These are phyloP conservation scores for Leptura quadrifasciata DNA, from an alignment of 2,888 invertebrate genomes.

Conservation along the genomic window DNA sequence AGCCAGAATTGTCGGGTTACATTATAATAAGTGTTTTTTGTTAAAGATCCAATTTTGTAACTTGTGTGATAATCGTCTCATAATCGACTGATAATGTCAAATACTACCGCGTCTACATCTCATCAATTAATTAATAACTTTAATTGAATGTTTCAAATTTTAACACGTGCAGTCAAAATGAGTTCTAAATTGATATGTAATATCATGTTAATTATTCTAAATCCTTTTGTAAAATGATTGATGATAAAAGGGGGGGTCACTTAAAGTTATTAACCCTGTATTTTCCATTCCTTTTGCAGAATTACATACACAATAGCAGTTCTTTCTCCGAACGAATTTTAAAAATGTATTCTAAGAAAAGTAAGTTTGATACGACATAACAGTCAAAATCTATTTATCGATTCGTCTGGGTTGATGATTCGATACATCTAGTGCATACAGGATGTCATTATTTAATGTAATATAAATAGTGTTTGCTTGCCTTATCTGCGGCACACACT, in stretches of 20 bases:
- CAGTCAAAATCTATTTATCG: conserved; percentile 27
- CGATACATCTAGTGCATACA: conserved; percentile 43
- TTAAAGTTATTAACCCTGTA: neutral
- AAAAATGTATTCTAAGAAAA: conserved; percentile 35
- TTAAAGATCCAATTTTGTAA: no score
- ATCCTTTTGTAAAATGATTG: neutral
- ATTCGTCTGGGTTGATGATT: conserved; percentile 31
- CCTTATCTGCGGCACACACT: conserved; percentile 41
- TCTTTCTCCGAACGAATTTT: conserved; percentile 29
- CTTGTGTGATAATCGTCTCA: no score
- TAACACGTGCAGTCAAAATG: no score
- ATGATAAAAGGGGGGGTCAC: neutral
- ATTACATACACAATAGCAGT: conserved; percentile 1
- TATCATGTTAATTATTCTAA: no score
- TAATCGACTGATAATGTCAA: no score
- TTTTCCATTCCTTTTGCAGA: neutral
- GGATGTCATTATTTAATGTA: conserved; percentile 46
- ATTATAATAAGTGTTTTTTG: no score
- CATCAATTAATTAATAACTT: no score
- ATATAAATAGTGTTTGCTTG: conserved; percentile 42
- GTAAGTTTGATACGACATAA: conserved; percentile 20
- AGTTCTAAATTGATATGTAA: no score
- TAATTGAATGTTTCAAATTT: no score
- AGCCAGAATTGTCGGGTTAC: no score
- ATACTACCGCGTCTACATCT: no score